Evolutionary conservation across 2,888 invertebrate genomes (phyloP), one percentile per base, ranked within the genome.

Genomic region (Metopia argyrocephala): DNA sequence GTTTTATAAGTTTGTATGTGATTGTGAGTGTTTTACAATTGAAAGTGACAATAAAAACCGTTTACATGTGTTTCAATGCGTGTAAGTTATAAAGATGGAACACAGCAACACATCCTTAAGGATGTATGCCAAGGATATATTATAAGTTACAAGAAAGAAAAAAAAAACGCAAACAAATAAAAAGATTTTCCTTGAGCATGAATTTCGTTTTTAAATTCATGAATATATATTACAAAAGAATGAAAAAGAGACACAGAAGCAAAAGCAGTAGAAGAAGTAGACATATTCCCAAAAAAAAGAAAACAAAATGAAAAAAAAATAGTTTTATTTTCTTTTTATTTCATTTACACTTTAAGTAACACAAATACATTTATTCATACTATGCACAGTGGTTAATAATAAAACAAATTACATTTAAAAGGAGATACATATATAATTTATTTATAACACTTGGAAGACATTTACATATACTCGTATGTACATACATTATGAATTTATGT

Each of bases 91-190:
- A 54, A 57, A 76, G 28, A 15, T 28, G 38, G 18, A 66, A 70
- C 66, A 46, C 56, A 71, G 59, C 54, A 66, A 78, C 71, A 78
- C 66, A 71, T 78, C 71, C 78, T 78, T 78, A 73, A 78, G 78
- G 78, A 78, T 78, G 78, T 78, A 62, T 73, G 78, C 78, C 78
- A 78, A 78, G 78, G 78, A 78, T 78, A n/a, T n/a, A 73, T 71
- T 78, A 61, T 27, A 78, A 62, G 69, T 76, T 69, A 23, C 52
- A 20, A 52, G n/a, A 45, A 66, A 45, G 31, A 54, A 27, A 5
- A 64, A 65, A 23, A 66, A 15, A 25, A 21, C 2, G 27, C 25
- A 3, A 38, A 4, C 15, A 38, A 38, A 38, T 38, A 54, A 62
- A 54, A 25, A 65, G 66, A 59, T 62, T 68, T 31, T 78, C 71